Evolutionary conservation across 1,140 invertebrate species (phyloP), one percentile per base, ranked within the genome.

Genomic region (Halotydeus destructor): DNA sequence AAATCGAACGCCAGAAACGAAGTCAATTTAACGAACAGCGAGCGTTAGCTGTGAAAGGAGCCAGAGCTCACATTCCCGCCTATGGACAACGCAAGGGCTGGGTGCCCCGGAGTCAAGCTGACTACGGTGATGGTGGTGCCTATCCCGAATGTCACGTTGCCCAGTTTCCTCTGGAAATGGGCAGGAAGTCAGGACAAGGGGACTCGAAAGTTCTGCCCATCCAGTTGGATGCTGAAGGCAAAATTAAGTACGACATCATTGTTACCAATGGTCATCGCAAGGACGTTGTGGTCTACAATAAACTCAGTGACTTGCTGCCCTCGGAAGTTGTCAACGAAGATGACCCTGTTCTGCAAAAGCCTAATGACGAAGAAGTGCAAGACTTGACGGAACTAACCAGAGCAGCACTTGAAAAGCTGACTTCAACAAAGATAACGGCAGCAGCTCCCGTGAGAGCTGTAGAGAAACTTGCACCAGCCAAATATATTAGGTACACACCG

Each of bases 121-220:
- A 83, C 63, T 84, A 72, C 69, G 72, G 72, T 52, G 91, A 98
- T 75, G 94, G 94, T 5, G 94, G 94, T 9, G 85, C 94, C 0
- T 99, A 89, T 62, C 93, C 94, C 1, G 94, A 99, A 65, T 91
- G 98, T 43, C 80, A 78, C 58, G 78, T 97, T 11, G 88, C 88
- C 0, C 94, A 99, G 55, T 93, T 88, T 64, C 94, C 94, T 0
- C 60, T 98, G 23, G 76, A 76, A 47, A 80, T 93, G 69, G 78
- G 78, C 22, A 48, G 49, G 0, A 67, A 69, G 50, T 43, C 46
- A 21, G 72, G 69, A 31, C 53, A 50, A 45, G n/a, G n/a, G n/a
- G 43, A 71, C 6, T 80, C 79, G 11, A 93, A 93, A 67, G 82
- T 89, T 0, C 55, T 99, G 6, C 84, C 89, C 5, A 74, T 98